A percentile compares a stretch with the other conserved stretches of the same genome.
phyloP scores from a whole-genome alignment of 2,888 invertebrate genomes.

The Caenorhabditis panamensis region DNA sequence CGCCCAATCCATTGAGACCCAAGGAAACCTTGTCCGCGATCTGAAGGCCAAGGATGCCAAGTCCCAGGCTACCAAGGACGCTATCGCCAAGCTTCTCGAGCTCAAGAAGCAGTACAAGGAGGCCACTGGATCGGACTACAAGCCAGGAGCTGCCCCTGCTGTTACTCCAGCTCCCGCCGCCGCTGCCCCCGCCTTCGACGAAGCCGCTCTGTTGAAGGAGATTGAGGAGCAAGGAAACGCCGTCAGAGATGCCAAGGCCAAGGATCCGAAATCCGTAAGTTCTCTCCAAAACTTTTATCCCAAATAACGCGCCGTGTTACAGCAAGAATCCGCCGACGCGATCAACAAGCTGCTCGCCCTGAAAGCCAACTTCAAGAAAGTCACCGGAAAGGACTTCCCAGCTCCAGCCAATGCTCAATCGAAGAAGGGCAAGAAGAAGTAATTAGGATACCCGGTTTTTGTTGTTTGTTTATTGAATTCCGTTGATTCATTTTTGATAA shows the following conservation, averaged over 20 bases:
- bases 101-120: slow-evolving; percentile 84
- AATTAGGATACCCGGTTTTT: slow-evolving; percentile 2
- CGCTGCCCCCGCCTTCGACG: slow-evolving; percentile 25
- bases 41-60: slow-evolving; percentile 84
- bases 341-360: slow-evolving; percentile 86
- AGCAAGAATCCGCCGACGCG: slow-evolving; percentile 83
- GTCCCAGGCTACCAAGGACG: slow-evolving; percentile 83
- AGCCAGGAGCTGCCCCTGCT: slow-evolving; percentile 60
- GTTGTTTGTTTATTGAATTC: not conserved
- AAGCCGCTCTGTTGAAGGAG: slow-evolving; percentile 40
- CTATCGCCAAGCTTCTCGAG: slow-evolving; percentile 85
- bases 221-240: slow-evolving; percentile 59
- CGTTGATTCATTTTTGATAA: not conserved
- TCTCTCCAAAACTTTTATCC: slow-evolving; percentile 1
- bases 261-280: slow-evolving; percentile 72
- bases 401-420: slow-evolving; percentile 40
- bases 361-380: slow-evolving; percentile 87
- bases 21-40: slow-evolving; percentile 87
- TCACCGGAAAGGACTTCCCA: slow-evolving; percentile 85
- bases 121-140: slow-evolving; percentile 83
- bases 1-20: slow-evolving; percentile 79
- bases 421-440: slow-evolving; percentile 57
- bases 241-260: slow-evolving; percentile 61
- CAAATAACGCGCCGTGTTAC: no score
- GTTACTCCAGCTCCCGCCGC: slow-evolving; percentile 59